Evolutionary conservation across 53 echinoderm and acorn worm species (phyloP), one percentile per base, ranked within the genome.

Genomic region (Luidia sarsii): DNA sequence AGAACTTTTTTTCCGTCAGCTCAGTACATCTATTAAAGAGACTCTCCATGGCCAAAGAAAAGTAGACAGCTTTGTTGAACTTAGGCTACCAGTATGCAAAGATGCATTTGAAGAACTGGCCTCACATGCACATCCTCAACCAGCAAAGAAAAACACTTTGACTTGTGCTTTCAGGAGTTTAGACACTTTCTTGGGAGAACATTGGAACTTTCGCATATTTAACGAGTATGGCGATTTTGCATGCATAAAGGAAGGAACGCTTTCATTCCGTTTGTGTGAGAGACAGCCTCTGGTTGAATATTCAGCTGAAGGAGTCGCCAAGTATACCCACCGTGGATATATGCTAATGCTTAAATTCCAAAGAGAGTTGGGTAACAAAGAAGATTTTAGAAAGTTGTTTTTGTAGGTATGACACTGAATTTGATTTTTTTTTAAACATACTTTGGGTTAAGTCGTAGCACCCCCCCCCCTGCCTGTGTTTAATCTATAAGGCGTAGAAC

Each of bases 1-100:
- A 54, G 5, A 75, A 29, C 35, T 68, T 37, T 87, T 89, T 83
- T 57, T 75, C 36, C 33, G 36, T 45, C 57, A 83, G 53, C 39
- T 79, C 20, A 64, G 83, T 48, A 59, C 82, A 57, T 36, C 83
- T n/a, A 67, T 87, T 31, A 87, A 91, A 56, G 87, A 91, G 67
- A 75, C 87, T 51, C 70, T 87, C 29, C 91, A 83, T 46, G 73
- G 91, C 60, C 83, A 86, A 57, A 74, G 87, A 34, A 83, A 91
- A 48, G 77, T 65, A 19, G 85, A 87, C 50, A 87, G 87, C 43
- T 55, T 87, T n/a, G 87, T 87, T 57, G 87, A 87, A 50, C 61
- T 85, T 21, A 48, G 86, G 28, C 33, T 85, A 8, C 86, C 75
- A 29, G 51, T 65, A 39, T 18, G 75, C 18, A 53, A 54, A 20